These are phyloP conservation scores for Aplysina aerophoba DNA, from an alignment of 37 sponge, comb jelly and placozoan genomes.

Conservation along the genomic window DNA sequence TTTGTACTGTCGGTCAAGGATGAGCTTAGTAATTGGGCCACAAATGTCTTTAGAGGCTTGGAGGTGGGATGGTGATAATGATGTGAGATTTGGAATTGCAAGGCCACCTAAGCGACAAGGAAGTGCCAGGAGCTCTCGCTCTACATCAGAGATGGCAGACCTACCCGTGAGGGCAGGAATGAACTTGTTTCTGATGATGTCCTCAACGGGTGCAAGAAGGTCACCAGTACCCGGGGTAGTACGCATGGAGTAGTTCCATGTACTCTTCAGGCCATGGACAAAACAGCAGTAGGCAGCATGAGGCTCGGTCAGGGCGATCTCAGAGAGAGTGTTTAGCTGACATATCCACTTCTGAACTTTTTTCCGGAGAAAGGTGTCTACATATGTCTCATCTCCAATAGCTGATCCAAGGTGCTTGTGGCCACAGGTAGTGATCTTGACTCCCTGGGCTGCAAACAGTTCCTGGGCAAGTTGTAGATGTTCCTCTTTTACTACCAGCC, in stretches of 20 bases:
- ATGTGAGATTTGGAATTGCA: neutral
- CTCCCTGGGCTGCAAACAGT: slow-evolving; percentile 9
- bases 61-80: neutral
- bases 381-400: neutral
- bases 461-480: neutral
- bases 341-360: slow-evolving; percentile 5
- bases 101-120: neutral
- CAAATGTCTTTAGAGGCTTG: slow-evolving; percentile 18
- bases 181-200: slow-evolving; percentile 12
- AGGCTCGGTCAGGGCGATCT: slow-evolving; percentile 1
- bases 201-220: neutral
- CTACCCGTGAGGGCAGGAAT: slow-evolving; percentile 15
- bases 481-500: slow-evolving; percentile 11
- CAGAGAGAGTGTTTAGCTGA: slow-evolving; percentile 5
- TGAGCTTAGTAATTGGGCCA: neutral
- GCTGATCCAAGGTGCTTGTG: slow-evolving; percentile 12
- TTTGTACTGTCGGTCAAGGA: neutral
- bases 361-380: neutral
- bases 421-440: neutral
- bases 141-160: neutral
- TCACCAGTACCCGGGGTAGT: neutral
- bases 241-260: neutral
- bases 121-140: neutral
- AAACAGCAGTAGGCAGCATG: slow-evolving; percentile 13
- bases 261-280: neutral